A percentile compares a stretch with the other conserved stretches of the same genome.
Evolutionary conservation across 2,113 vertebrate genomes (phyloP).

Genomic region (Myotis davidii): DNA sequence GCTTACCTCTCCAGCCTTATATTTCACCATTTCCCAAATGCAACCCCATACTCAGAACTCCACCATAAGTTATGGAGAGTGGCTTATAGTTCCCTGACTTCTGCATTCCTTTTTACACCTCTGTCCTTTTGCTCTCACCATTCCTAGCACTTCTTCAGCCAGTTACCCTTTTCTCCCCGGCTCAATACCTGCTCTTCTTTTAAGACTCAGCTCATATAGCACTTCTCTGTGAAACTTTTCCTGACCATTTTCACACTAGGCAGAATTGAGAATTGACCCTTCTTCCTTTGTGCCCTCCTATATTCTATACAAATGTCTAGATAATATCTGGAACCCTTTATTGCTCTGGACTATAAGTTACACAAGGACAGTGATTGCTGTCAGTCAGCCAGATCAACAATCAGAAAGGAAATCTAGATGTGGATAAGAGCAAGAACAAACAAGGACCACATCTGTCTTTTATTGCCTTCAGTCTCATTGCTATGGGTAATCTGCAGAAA

Average conservation of each 20-base stretch:
- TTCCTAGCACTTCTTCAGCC: background rate
- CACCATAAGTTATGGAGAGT: background rate
- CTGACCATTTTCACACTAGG: background rate
- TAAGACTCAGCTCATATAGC: background rate
- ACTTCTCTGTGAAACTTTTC: background rate
- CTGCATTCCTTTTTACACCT: background rate
- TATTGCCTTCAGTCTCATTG: background rate
- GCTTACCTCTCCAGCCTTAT: background rate
- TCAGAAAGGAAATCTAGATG: background rate
- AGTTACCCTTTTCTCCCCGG: background rate
- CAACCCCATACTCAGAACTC: background rate
- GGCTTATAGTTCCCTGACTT: background rate
- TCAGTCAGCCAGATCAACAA: background rate
- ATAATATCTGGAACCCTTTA: background rate
- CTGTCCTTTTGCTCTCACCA: background rate
- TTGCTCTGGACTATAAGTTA: background rate
- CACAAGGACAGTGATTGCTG: background rate
- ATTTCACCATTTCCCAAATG: background rate
- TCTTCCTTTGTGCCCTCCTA: background rate
- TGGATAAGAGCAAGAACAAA: background rate
- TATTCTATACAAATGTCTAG: background rate
- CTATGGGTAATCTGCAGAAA: background rate
- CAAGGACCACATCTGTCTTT: background rate
- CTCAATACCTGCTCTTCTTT: background rate
- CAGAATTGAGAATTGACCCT: background rate